phyloP scores from a whole-genome alignment of 2,113 vertebrate species.

The Zeus faber region DNA sequence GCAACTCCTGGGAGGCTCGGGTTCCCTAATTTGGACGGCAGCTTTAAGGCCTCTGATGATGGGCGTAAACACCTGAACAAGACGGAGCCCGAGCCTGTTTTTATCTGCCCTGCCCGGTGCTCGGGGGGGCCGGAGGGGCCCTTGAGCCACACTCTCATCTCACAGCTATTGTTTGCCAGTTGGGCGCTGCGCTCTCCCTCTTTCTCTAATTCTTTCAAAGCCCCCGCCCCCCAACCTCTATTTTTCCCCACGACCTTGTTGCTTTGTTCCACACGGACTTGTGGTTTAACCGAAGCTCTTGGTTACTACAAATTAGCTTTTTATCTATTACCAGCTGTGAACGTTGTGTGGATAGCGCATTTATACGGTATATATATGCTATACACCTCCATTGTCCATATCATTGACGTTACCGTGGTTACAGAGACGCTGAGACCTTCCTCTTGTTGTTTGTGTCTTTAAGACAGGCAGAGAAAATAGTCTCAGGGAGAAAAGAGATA shows the following conservation, averaged over 20 bases:
- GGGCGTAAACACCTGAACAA: constrained; percentile 66
- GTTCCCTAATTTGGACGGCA: constrained; percentile 34
- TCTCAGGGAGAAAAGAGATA: constrained; percentile 1
- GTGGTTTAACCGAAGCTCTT: constrained; percentile 65
- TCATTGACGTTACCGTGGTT: too few relatives aligned
- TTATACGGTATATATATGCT: too few relatives aligned
- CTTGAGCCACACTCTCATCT: constrained; percentile 65
- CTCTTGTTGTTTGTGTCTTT: constrained; percentile 1
- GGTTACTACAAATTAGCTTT: constrained; percentile 64
- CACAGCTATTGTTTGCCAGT: constrained; percentile 70
- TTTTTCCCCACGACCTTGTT: too few relatives aligned
- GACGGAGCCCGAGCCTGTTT: constrained; percentile 36
- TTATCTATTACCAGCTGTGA: constrained; percentile 61
- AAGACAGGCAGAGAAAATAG: not conserved
- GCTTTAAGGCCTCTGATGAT: constrained; percentile 52
- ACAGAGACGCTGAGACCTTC: too few relatives aligned
- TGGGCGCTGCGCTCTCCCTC: constrained; percentile 47
- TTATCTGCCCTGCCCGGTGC: constrained; percentile 48
- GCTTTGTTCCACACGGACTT: too few relatives aligned
- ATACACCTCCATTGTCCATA: too few relatives aligned
- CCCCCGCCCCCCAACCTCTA: constrained; percentile 17
- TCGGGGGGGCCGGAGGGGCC: constrained; percentile 56
- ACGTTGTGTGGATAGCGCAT: constrained; percentile 38
- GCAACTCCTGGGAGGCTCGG: constrained; percentile 46
- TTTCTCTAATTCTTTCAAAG: not conserved